These are phyloP conservation scores for Odontocolon sp. DNA, from an alignment of 2,888 invertebrate genomes.

Conservation along the genomic window DNA sequence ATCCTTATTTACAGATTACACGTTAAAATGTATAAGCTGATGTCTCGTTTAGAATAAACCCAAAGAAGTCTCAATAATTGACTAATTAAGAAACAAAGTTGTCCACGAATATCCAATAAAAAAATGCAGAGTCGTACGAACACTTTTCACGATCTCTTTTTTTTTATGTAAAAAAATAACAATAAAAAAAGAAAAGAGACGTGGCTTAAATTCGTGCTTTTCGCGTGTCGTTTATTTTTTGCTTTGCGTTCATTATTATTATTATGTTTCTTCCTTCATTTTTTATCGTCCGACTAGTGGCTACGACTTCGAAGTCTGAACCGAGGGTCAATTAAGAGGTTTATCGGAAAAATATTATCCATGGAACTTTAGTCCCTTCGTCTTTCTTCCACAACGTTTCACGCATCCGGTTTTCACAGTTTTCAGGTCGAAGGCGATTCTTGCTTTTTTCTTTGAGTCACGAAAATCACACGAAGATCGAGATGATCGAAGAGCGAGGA, in stretches of 20 bases:
- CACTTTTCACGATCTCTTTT: conserved; percentile 23
- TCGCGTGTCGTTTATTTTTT: conserved; percentile 31
- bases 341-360: background rate
- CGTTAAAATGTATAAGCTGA: background rate
- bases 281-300: conserved; percentile 55
- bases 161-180: conserved; percentile 16
- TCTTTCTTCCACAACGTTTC: background rate
- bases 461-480: background rate
- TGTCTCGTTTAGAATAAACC: background rate
- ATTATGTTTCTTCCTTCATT: conserved; percentile 20
- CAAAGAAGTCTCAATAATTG: no score
- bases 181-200: conserved; percentile 16
- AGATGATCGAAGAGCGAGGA: conserved; percentile 19
- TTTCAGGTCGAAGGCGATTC: background rate
- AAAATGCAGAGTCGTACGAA: no score
- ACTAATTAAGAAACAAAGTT: no score
- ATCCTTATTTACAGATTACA: background rate
- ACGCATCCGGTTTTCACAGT: background rate
- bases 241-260: conserved; percentile 12
- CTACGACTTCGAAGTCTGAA: conserved; percentile 40
- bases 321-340: conserved; percentile 34
- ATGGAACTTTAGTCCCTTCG: background rate
- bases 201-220: conserved; percentile 41
- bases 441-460: conserved; percentile 3
- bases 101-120: no score